Base-by-base conservation (phyloP, 2,888 invertebrate genomes). In the Odiellus spinosus region DNA sequence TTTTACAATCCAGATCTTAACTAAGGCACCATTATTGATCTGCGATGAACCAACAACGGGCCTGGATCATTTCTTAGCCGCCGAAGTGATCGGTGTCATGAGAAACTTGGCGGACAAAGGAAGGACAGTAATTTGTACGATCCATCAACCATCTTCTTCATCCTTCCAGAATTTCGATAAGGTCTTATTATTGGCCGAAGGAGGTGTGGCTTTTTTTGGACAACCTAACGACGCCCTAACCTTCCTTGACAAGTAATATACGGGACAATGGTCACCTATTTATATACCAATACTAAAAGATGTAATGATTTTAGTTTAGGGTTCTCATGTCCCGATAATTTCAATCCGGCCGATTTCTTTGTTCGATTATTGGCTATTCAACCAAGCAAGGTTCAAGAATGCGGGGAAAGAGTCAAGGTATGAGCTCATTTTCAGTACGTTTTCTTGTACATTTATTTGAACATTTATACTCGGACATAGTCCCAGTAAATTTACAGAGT, bases 31-130 rank as follows among this genome's bases (percentile, higher is more conserved):
- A 0, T 69, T 95, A 39, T 77, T 96, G 75, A 87, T 95, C 64
- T 93, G 91, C 63, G 95, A 96, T 61, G 95, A 96, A 61, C 93
- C 93, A 0, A 95, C 95, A 0, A 91, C 91, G 0, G 91, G 93
- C 1, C 70, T 96, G 48, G 95, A 96, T 66, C 88, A 91, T 0
- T 93, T 84, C 60, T 93, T 93, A 87, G 93, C 95, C 0, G 80
- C 84, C 62, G 88, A 83, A 64, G 87, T 93, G 3, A 78, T 88
- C 17, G 80, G 82, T 65, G 81, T 82, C 0, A 56, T 70, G 46
- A 60, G 61, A 46, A 53, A 48, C 6, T 53, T 63, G 59, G 59
- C 71, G 3, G 52, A 58, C 4, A 63, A 63, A 46, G 68, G 70
- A 10, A 67, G 67, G 57, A 70, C 70, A 1, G 64, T 72, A 32